A percentile compares a stretch with the other conserved stretches of the same genome.
Evolutionary conservation across 2,113 vertebrate genomes (phyloP).

Genomic region (Xiphias gladius): DNA sequence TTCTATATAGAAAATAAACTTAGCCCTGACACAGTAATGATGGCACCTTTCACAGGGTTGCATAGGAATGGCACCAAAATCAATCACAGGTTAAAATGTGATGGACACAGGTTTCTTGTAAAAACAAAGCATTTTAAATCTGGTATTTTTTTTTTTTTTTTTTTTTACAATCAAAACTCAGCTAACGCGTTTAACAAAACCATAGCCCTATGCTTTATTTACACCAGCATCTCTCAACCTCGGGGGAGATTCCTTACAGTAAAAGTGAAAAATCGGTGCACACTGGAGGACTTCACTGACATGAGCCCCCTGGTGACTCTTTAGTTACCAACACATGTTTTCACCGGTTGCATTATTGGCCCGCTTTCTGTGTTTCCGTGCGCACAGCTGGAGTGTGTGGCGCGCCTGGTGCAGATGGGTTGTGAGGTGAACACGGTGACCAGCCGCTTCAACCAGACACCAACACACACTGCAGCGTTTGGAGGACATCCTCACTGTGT

Average conservation of each 20-base stretch:
- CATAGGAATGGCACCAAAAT: no score
- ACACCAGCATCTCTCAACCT: neutral
- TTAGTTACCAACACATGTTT: neutral
- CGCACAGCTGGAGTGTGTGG: slow-evolving; percentile 93
- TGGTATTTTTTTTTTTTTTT: no score
- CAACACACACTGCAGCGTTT: slow-evolving; percentile 94
- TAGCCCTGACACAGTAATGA: no score
- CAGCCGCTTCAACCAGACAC: slow-evolving; percentile 93
- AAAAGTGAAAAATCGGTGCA: no score
- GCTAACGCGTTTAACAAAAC: no score
- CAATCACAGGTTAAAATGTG: no score
- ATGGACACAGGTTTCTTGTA: no score
- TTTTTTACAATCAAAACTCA: no score
- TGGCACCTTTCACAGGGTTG: neutral
- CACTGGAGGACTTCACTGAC: neutral
- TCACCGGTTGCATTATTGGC: neutral
- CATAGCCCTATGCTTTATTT: neutral
- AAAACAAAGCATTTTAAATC: neutral
- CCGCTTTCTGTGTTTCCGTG: neutral
- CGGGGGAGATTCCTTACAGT: neutral
- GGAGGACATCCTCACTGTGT: slow-evolving; percentile 95
- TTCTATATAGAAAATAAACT: neutral
- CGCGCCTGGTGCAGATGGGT: slow-evolving; percentile 91
- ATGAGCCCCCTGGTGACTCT: neutral
- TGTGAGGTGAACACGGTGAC: slow-evolving; percentile 91